Base-by-base conservation (phyloP, 2,113 vertebrate species). In the Garra rufa region DNA sequence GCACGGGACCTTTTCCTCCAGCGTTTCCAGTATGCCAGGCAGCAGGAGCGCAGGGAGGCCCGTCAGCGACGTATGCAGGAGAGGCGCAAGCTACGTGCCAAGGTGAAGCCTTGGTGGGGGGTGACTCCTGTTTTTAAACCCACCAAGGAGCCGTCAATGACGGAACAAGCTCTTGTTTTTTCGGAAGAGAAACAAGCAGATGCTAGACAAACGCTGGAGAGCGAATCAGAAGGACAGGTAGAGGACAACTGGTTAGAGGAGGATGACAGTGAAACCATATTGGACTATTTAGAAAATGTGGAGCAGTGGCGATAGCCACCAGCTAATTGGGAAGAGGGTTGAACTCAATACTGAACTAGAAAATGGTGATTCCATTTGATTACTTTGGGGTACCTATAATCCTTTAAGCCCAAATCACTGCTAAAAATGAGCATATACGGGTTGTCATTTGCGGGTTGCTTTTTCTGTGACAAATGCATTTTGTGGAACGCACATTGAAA, bases 1-100 rank as follows among this genome's bases (percentile, higher is more conserved):
- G 97, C 97, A 74, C 96, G 97, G 65, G 98, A 99, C 88, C 96
- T 99, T 84, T 99, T 99, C 88, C 83, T 99, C 91, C 98, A 99
- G 92, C 95, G 97, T 65, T 99, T 98, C 92, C 98, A 98, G 95
- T 96, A 94, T 87, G 96, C 96, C 76, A 93, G 97, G 91, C 97
- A 99, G 95, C 96, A 97, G 89, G 97, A 99, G 88, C 96, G 97
- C 88, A 94, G 97, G 87, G 96, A 96, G 79, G 97, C 98, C 21
- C 93, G 96, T 65, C 92, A 95, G 89, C 95, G 96, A 87, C 95
- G 97, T 71, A 96, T 97, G 92, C 96, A 97, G 91, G 97, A 98
- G 88, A 96, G 97, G 83, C 93, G 96, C 74, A 88, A 92, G 73
- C 89, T 93, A 59, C 91, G 93, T 44, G 92, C 89, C 46, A 91